Evolutionary conservation across 2,888 invertebrate species (phyloP).

Genomic region (Pachydiplax longipennis): DNA sequence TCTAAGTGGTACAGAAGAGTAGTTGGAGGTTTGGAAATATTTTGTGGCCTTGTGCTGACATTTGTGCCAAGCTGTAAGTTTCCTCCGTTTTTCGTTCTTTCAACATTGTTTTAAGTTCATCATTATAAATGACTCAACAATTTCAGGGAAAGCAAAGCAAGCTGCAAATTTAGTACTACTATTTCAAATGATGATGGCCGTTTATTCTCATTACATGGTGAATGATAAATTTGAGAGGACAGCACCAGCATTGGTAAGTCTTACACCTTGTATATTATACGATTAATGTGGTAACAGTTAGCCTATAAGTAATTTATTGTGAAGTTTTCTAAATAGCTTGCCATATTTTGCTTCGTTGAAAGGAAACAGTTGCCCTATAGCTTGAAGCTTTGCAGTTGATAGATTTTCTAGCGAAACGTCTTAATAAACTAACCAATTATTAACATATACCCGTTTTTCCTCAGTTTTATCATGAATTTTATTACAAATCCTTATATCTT

Average conservation of each 20-base stretch:
- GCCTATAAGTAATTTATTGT: too few relatives aligned
- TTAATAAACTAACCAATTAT: too few relatives aligned
- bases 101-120: slow-evolving; percentile 46
- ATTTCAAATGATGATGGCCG: slow-evolving; percentile 84
- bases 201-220: slow-evolving; percentile 92
- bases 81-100: not conserved
- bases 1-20: slow-evolving; percentile 91
- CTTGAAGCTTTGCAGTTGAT: too few relatives aligned
- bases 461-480: too few relatives aligned
- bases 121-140: slow-evolving; percentile 45
- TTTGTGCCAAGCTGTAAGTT: slow-evolving; percentile 83
- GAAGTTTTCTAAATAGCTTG: too few relatives aligned
- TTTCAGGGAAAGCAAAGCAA: slow-evolving; percentile 89
- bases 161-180: slow-evolving; percentile 85
- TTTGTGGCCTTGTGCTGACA: slow-evolving; percentile 84
- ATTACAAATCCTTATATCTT: too few relatives aligned
- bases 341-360: too few relatives aligned
- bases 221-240: slow-evolving; percentile 91
- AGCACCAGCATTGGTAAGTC: slow-evolving; percentile 80
- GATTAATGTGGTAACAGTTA: too few relatives aligned
- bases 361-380: too few relatives aligned
- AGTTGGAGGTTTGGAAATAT: slow-evolving; percentile 83
- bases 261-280: not conserved
- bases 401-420: too few relatives aligned
- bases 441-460: too few relatives aligned